A percentile compares a stretch with the other conserved stretches of the same genome.
Conservation (phyloP, 2,888 invertebrate genomes). For the Morpho achilles region DNA sequence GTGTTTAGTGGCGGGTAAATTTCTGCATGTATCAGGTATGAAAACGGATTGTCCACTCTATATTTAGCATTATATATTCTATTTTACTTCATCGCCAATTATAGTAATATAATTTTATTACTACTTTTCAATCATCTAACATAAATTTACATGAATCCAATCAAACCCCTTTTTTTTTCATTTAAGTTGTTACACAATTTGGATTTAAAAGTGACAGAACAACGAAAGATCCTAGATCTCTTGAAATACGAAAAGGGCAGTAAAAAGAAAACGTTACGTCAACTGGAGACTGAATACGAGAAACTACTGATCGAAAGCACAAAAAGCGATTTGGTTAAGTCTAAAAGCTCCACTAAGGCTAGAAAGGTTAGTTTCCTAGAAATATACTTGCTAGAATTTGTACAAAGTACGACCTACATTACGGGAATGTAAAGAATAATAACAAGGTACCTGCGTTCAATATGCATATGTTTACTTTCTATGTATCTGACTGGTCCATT, state of each 20-base stretch:
- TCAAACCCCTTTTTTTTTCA: neutral
- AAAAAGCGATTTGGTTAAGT: conserved; percentile 65
- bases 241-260: conserved; percentile 84
- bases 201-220: conserved; percentile 85
- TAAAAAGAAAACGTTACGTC: conserved; percentile 77
- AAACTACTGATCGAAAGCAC: conserved; percentile 79
- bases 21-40: no score
- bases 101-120: no score
- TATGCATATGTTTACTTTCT: no score
- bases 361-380: conserved; percentile 75
- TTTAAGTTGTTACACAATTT: conserved; percentile 72
- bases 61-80: no score
- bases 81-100: no score
- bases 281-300: conserved; percentile 81
- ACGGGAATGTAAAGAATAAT: neutral
- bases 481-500: no score
- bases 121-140: no score
- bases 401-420: no score
- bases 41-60: no score
- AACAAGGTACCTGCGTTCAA: neutral
- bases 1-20: no score
- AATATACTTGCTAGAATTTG: no score
- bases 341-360: conserved; percentile 77
- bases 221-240: conserved; percentile 85
- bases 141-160: no score